A percentile compares a stretch with the other conserved stretches of the same genome.
These are phyloP conservation scores for Brachynemurus nebulosus DNA, from an alignment of 2,888 invertebrate genomes.

Conservation along the genomic window DNA sequence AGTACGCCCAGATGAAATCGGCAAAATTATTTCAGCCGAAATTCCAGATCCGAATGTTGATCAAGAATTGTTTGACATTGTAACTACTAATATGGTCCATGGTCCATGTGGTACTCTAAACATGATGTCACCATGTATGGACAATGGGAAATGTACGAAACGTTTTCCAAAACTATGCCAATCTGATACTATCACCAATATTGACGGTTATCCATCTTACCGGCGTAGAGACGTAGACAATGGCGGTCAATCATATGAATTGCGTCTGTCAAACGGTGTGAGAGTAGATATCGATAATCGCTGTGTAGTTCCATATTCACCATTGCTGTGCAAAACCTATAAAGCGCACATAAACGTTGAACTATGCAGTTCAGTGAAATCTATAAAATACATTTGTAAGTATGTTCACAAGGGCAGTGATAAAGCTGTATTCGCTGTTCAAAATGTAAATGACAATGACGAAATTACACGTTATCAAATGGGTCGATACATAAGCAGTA, in stretches of 20 bases:
- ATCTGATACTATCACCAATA: slow-evolving; percentile 21
- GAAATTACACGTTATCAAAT: slow-evolving; percentile 9
- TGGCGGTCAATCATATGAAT: slow-evolving; percentile 3
- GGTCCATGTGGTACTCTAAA: slow-evolving; percentile 22
- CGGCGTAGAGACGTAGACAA: slow-evolving; percentile 19
- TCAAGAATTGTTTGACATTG: slow-evolving; percentile 20
- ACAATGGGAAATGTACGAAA: slow-evolving; percentile 17
- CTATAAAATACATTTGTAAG: slow-evolving; percentile 22
- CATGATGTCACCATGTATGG: slow-evolving; percentile 22
- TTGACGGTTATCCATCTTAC: slow-evolving; percentile 25
- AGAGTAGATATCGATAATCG: not conserved
- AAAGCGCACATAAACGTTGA: slow-evolving; percentile 26
- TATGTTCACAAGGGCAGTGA: slow-evolving; percentile 26
- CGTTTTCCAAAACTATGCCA: slow-evolving; percentile 19
- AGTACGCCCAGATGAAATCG: slow-evolving; percentile 23
- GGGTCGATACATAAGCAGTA: slow-evolving; percentile 21
- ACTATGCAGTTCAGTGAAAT: slow-evolving; percentile 20
- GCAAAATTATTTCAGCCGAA: slow-evolving; percentile 25
- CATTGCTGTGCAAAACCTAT: slow-evolving; percentile 17
- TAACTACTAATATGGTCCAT: slow-evolving; percentile 26
- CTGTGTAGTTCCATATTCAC: slow-evolving; percentile 2
- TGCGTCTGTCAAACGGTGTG: not conserved
- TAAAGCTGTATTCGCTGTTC: slow-evolving; percentile 12
- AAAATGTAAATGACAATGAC: slow-evolving; percentile 2
- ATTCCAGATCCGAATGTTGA: slow-evolving; percentile 23